Percentiles rank a stretch among this genome's conserved stretches.
Evolutionary conservation across 1,140 invertebrate species (phyloP).

Genomic region (Glomeris maerens): DNA sequence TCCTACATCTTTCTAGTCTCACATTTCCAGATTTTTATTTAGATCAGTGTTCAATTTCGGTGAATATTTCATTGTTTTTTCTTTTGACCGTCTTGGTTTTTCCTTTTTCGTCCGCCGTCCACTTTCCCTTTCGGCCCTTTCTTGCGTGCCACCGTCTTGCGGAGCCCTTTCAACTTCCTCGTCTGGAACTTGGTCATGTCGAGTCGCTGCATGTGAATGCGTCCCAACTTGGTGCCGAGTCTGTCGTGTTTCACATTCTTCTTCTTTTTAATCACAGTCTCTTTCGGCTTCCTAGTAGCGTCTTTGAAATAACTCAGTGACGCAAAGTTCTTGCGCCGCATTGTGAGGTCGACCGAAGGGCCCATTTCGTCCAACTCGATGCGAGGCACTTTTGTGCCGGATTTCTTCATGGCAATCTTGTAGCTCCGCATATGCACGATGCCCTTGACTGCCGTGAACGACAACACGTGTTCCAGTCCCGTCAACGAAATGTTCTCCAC

Average conservation of each 20-base stretch:
- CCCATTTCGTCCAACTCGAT: constrained; percentile 90
- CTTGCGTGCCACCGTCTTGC: constrained; percentile 44
- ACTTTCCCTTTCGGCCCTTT: too few species aligned
- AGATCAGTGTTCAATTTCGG: too few species aligned
- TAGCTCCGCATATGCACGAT: constrained; percentile 76
- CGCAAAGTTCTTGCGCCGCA: constrained; percentile 74
- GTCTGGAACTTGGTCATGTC: constrained; percentile 74
- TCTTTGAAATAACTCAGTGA: constrained; percentile 80
- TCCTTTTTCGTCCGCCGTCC: too few species aligned
- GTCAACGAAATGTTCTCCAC: constrained; percentile 66
- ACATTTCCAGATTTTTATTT: too few species aligned
- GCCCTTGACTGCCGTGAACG: constrained; percentile 67
- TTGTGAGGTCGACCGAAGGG: constrained; percentile 71
- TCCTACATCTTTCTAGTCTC: too few species aligned
- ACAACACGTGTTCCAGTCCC: constrained; percentile 83
- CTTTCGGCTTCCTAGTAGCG: constrained; percentile 68
- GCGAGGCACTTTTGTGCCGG: constrained; percentile 65
- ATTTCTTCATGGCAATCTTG: constrained; percentile 77
- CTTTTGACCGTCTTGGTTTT: too few species aligned
- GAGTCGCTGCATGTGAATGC: constrained; percentile 84
- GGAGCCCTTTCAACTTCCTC: constrained; percentile 84
- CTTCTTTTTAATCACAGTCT: constrained; percentile 33
- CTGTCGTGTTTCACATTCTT: constrained; percentile 83
- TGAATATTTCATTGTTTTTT: too few species aligned
- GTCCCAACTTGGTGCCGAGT: constrained; percentile 76